A percentile compares a stretch with the other conserved stretches of the same genome.
Conservation (phyloP, 2,113 vertebrate species). For the Triplophysa rosa region DNA sequence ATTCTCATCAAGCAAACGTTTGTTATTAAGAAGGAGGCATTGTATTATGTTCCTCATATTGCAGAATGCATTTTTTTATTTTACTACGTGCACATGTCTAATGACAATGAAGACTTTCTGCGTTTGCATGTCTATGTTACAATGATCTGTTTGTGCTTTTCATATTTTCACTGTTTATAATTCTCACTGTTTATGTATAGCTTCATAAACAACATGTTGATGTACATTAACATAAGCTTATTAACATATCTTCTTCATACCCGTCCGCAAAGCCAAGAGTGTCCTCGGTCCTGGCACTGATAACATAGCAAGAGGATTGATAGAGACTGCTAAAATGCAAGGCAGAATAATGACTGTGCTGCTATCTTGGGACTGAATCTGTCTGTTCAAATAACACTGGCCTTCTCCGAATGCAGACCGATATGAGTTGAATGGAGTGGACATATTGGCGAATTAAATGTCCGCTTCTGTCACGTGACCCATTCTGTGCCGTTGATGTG, state of each 20-base stretch:
- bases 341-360: constrained; percentile 46
- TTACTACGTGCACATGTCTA: neutral
- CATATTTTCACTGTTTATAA: neutral
- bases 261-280: neutral
- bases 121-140: neutral
- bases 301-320: constrained; percentile 27
- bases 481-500: constrained; percentile 9
- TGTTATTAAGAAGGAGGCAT: neutral
- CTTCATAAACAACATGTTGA: neutral
- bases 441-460: constrained; percentile 28
- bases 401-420: constrained; percentile 28
- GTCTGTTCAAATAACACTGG: constrained; percentile 47
- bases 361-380: constrained; percentile 47
- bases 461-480: constrained; percentile 7
- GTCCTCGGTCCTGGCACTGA: neutral
- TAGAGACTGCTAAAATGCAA: constrained; percentile 15
- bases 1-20: neutral
- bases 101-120: too few relatives aligned
- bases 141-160: neutral
- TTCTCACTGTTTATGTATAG: too few relatives aligned
- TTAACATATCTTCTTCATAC: constrained; percentile 10
- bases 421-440: constrained; percentile 34
- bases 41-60: constrained; percentile 19
- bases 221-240: neutral
- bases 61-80: neutral